These are phyloP conservation scores for Barypeithes pellucidus DNA, from an alignment of 2,888 invertebrate species.

Conservation along the genomic window DNA sequence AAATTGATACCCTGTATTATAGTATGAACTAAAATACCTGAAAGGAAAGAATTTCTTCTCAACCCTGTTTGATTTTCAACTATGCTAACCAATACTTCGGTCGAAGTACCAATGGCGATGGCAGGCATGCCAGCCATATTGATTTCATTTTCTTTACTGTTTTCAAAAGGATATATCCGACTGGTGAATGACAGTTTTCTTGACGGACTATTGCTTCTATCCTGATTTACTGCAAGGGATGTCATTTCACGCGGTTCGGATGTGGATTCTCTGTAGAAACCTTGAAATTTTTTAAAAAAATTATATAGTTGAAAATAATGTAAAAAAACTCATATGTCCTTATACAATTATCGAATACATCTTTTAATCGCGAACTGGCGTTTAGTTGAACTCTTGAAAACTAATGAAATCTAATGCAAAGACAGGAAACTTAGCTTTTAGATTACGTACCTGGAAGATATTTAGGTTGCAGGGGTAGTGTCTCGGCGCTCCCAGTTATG, in stretches of 20 bases:
- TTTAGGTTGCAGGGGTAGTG: slow-evolving; percentile 83
- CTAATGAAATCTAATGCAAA: too few species aligned
- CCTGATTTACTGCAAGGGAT: slow-evolving; percentile 64
- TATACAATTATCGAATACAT: too few species aligned
- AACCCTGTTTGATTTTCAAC: slow-evolving; percentile 64
- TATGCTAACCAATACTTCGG: slow-evolving; percentile 67
- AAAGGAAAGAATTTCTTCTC: slow-evolving; percentile 42
- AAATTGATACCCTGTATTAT: neutral
- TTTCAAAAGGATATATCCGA: slow-evolving; percentile 45
- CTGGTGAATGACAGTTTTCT: slow-evolving; percentile 45
- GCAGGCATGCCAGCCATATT: slow-evolving; percentile 51
- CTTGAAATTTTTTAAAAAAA: slow-evolving; percentile 20
- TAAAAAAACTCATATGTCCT: too few species aligned
- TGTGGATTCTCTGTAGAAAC: slow-evolving; percentile 73
- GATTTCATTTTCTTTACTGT: slow-evolving; percentile 36
- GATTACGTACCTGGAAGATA: slow-evolving; percentile 72
- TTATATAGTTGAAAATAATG: too few species aligned
- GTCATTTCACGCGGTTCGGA: slow-evolving; percentile 67
- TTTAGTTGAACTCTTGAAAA: too few species aligned
- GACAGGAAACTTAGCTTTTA: too few species aligned
- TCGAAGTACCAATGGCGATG: slow-evolving; percentile 67
- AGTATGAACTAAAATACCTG: too few species aligned
- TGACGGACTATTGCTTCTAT: slow-evolving; percentile 58
- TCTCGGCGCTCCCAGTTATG: slow-evolving; percentile 78
- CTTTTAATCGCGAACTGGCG: too few species aligned